Base-by-base conservation (phyloP, 2,888 invertebrate species). In the Mongoloraphidia duomilia region DNA sequence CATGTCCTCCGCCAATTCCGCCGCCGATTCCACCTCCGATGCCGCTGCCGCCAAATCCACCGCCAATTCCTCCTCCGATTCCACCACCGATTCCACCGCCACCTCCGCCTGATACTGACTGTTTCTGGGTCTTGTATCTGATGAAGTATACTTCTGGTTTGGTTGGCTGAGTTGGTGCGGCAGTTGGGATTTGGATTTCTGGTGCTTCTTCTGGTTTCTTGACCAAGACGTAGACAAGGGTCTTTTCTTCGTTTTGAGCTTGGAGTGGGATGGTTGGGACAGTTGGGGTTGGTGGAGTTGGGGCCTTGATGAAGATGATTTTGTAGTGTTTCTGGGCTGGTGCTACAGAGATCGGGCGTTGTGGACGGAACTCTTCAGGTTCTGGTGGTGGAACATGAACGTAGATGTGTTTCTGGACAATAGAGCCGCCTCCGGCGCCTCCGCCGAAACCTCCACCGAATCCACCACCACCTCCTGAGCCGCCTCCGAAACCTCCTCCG, bases 111-210 rank as follows among this genome's bases (percentile, higher is more conserved):
- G 63, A 66, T 56, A 55, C 66, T n/a, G 66, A 65, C 55, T 74
- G 72, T 61, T 69, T 73, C 69, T 82, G 82, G 52, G 82, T 80
- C 72, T 82, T 83, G 76, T 85, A 84, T 58, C 82, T 78, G 77
- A 84, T 89, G 77, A 89, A 89, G 79, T 89, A 89, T 50, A 89
- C 89, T 71, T 89, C 89, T 50, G 89, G 89, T 73, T 90, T 89
- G 66, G 84, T 80, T 55, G 89, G 89, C 62, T 84, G 84, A 46
- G 88, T 88, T 45, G 89, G 87, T 2, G 80, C 79, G 11, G 82
- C 73, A 11, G 83, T 79, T 43, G 87, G 88, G 58, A 89, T 79
- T 59, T 76, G 72, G 67, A 89, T 82, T 60, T 88, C 86, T 56
- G 82, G 85, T 54, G 83, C 82, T 53, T 87, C 86, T 63, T 89